Evolutionary conservation across 1,140 invertebrate genomes (phyloP), one percentile per base, ranked within the genome.

Genomic region (Littorina saxatilis): DNA sequence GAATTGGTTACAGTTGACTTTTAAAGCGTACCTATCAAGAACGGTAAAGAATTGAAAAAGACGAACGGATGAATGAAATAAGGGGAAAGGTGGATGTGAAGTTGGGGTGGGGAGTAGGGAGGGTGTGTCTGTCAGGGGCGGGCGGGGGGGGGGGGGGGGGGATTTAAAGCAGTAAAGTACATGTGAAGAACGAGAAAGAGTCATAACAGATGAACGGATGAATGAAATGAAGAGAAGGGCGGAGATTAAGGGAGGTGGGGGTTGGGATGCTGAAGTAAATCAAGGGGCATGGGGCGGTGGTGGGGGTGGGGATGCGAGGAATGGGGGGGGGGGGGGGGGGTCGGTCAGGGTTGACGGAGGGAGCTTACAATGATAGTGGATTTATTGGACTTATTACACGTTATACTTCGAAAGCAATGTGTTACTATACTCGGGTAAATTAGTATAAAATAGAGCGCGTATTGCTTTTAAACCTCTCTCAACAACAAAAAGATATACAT

Each of bases 281-380:
- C 17, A n/a, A 39, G 68, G 63, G 11, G 63, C n/a, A 32, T 11
- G 29, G 68, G 68, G 29, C 0, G 68, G 55, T n/a, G 55, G 11
- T 20, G 29, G 61, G 27, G 61, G 27, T n/a, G 61, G 61, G 61
- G 61, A 9, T 29, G 7, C 1, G 23, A 37, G 17, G 37, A 23
- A 9, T 50, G 70, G 32, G 23, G 39, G 29, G 20, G 58, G 75
- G 11, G 40, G 52, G 80, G 20, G 68, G 73, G 75, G 9, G 78
- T 39, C 40, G 15, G 47, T 73, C 4, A 23, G 39, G 73, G 75
- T 15, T 27, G 66, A 77, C 37, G 61, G 66, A 77, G 23, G n/a
- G 47, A n/a, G n/a, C n/a, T n/a, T n/a, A n/a, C n/a, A n/a, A n/a
- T n/a, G n/a, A n/a, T n/a, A n/a, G n/a, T n/a, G n/a, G n/a, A n/a